phyloP scores from a whole-genome alignment of 2,113 vertebrate species.

The Gila orcuttii region DNA sequence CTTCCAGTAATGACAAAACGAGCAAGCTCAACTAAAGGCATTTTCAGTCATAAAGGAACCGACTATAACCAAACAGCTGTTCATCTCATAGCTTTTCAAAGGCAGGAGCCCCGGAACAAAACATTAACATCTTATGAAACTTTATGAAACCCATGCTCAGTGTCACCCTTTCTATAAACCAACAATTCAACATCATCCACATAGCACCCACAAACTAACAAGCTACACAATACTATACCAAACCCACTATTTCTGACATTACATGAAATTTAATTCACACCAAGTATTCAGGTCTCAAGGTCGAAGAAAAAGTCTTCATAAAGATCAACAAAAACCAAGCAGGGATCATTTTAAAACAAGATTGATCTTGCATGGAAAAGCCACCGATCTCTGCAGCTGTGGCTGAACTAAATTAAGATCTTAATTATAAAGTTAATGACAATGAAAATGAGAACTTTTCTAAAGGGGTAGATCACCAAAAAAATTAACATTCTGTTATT shows the following conservation, averaged over 20 bases:
- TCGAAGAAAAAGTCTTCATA: not conserved
- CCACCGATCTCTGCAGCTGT: not conserved
- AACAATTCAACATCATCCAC: constrained; percentile 2
- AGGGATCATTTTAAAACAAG: not conserved
- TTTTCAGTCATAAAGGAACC: not conserved
- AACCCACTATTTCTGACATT: constrained; percentile 24
- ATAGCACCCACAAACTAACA: constrained; percentile 8
- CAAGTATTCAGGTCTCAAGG: not conserved
- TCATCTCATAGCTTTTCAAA: constrained; percentile 19
- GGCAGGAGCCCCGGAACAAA: not conserved
- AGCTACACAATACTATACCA: constrained; percentile 6
- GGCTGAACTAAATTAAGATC: constrained; percentile 2
- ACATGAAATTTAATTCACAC: not conserved
- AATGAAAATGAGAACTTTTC: not conserved
- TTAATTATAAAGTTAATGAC: not conserved
- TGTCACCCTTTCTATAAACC: not conserved
- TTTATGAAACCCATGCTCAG: constrained; percentile 13
- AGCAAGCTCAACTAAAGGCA: constrained; percentile 2
- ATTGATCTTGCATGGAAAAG: not conserved
- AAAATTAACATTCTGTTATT: not conserved
- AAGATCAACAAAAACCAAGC: constrained; percentile 2
- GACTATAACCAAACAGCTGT: not conserved
- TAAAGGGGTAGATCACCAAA: not conserved
- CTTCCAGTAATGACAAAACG: constrained; percentile 21
- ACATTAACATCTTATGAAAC: not conserved